phyloP scores from a whole-genome alignment of 2,888 invertebrate genomes.

The Plebejus argus region DNA sequence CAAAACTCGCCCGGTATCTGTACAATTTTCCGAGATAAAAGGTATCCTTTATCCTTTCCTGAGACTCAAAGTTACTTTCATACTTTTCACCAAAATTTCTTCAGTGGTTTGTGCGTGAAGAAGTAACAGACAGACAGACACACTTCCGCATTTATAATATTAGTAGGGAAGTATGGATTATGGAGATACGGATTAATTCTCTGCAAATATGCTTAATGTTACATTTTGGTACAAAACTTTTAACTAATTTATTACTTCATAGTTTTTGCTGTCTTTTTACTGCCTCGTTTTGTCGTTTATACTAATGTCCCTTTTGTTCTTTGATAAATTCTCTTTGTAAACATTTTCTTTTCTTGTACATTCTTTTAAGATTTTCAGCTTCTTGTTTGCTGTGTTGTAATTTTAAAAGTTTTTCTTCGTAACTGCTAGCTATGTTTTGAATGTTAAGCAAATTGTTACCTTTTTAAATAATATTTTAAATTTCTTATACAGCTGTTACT shows the following conservation, averaged over 20 bases:
- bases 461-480: not conserved
- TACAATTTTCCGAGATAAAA: no score
- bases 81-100: no score
- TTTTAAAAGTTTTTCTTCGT: conserved; percentile 8
- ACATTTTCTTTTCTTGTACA: conserved; percentile 13
- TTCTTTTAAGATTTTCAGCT: conserved; percentile 4
- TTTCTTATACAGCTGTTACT: no score
- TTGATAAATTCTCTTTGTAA: conserved; percentile 29
- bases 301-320: conserved; percentile 29
- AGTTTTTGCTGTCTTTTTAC: conserved; percentile 8
- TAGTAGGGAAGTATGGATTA: no score
- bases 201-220: not conserved
- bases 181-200: not conserved
- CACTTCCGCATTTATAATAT: no score
- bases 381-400: not conserved
- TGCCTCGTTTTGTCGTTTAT: conserved; percentile 17
- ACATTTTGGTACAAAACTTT: conserved; percentile 37
- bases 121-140: no score
- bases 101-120: no score
- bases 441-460: not conserved
- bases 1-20: no score
- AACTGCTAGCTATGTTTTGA: not conserved
- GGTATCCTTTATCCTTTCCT: no score
- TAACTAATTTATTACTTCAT: conserved; percentile 33
- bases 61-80: no score